These are phyloP conservation scores for Anseranas semipalmata DNA, from an alignment of 2,113 vertebrate genomes.

Conservation along the genomic window DNA sequence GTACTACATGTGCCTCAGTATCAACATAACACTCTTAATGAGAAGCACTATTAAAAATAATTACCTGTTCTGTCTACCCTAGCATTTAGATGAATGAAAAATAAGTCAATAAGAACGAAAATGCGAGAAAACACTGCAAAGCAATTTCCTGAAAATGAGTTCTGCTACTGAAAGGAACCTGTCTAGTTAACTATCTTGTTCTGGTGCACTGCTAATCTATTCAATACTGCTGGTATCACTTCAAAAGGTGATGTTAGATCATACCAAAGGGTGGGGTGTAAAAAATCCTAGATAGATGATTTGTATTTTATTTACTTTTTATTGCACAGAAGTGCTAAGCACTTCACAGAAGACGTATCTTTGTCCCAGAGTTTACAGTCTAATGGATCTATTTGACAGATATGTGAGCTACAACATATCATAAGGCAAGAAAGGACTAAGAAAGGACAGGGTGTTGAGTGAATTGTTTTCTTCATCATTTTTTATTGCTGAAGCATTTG, in stretches of 20 bases:
- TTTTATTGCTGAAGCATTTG: neutral
- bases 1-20: neutral
- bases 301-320: constrained; percentile 25
- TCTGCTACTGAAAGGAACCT: neutral
- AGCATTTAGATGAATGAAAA: neutral
- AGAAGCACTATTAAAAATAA: constrained; percentile 7
- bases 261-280: neutral
- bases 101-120: neutral
- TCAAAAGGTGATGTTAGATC: neutral
- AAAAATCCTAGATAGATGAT: neutral
- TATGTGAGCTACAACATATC: constrained; percentile 30
- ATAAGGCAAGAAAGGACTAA: constrained; percentile 14
- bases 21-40: neutral
- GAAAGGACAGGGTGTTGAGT: neutral
- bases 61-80: neutral
- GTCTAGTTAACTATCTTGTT: neutral
- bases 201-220: neutral
- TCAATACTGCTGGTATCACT: neutral
- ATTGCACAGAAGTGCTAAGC: neutral
- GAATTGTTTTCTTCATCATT: neutral
- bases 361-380: constrained; percentile 5
- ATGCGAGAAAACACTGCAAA: neutral
- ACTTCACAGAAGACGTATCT: neutral
- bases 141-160: neutral
- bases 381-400: constrained; percentile 13